Conservation (phyloP, 1,140 invertebrate species). For the Melipona quadrifasciata region DNA sequence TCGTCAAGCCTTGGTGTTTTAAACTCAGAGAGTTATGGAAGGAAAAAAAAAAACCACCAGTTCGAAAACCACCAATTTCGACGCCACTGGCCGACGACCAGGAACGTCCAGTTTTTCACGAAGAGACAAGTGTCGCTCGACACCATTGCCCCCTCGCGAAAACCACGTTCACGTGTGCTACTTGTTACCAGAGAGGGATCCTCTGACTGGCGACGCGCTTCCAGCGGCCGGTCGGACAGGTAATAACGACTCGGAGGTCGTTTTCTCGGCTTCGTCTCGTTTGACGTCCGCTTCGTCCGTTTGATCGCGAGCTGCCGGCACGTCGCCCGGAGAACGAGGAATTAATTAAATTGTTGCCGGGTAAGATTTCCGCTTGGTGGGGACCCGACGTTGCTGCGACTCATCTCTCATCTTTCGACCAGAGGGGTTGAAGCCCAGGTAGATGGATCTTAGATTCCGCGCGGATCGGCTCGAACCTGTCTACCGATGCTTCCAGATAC, state of each 20-base stretch:
- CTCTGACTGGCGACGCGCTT: constrained; percentile 50
- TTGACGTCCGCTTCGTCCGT: constrained; percentile 51
- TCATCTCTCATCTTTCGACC: not conserved
- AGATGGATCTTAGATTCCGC: not conserved
- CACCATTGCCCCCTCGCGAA: constrained; percentile 70
- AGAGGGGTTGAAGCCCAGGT: constrained; percentile 17
- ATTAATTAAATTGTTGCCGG: constrained; percentile 53
- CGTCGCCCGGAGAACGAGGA: constrained; percentile 39
- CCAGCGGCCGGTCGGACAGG: constrained; percentile 36
- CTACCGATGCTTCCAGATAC: not conserved
- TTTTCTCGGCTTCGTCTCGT: constrained; percentile 45
- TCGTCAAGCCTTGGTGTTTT: too few relatives aligned
- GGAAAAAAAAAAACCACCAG: not conserved
- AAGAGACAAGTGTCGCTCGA: constrained; percentile 74
- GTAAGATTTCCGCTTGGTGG: constrained; percentile 27
- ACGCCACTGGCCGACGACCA: constrained; percentile 57
- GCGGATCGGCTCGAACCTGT: not conserved
- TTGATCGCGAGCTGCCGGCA: constrained; percentile 44
- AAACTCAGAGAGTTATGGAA: too few relatives aligned
- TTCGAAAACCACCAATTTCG: not conserved
- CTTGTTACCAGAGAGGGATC: constrained; percentile 47
- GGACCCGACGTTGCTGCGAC: not conserved
- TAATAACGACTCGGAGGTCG: constrained; percentile 51
- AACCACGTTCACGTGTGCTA: constrained; percentile 66
- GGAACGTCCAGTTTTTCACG: constrained; percentile 76